A percentile compares a stretch with the other conserved stretches of the same genome.
These are phyloP conservation scores for Temnopleurus reevesii DNA, from an alignment of 53 echinoderm and acorn worm species.

Conservation along the genomic window DNA sequence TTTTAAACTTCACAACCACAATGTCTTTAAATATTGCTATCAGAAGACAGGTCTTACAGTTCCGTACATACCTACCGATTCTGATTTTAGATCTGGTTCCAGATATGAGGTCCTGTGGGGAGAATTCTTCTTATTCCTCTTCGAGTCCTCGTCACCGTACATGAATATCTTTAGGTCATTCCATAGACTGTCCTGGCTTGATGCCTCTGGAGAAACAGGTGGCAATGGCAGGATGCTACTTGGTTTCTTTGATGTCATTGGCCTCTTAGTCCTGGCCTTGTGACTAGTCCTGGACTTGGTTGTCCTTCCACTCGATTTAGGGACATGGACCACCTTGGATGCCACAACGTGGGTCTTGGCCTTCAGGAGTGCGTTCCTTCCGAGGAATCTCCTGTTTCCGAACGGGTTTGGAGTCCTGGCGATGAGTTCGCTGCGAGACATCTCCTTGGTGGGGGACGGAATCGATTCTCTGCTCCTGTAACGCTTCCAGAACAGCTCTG, in stretches of 20 bases:
- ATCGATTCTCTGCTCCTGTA: constrained; percentile 39
- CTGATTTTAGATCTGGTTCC: constrained; percentile 43
- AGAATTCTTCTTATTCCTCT: not conserved
- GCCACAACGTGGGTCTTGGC: not conserved
- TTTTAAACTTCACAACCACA: too few relatives aligned
- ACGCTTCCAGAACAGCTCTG: constrained; percentile 41
- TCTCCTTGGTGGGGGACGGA: constrained; percentile 55
- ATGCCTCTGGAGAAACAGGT: not conserved
- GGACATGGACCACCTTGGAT: not conserved
- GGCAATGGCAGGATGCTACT: not conserved
- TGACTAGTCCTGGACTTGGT: not conserved
- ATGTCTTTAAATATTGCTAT: too few relatives aligned
- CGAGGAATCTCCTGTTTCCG: constrained; percentile 50
- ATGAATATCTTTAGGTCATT: constrained; percentile 44
- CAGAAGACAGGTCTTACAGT: too few relatives aligned
- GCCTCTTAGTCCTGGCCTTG: constrained; percentile 3
- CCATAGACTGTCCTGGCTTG: constrained; percentile 40
- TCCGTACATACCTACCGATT: constrained; percentile 43
- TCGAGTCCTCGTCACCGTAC: not conserved
- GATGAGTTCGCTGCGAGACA: constrained; percentile 46
- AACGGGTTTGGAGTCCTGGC: constrained; percentile 59
- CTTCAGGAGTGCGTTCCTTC: constrained; percentile 31
- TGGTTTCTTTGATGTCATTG: not conserved
- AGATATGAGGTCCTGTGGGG: constrained; percentile 26
- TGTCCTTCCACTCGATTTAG: not conserved